phyloP scores from a whole-genome alignment of 2,888 invertebrate species.

The Hymenopus coronatus region DNA sequence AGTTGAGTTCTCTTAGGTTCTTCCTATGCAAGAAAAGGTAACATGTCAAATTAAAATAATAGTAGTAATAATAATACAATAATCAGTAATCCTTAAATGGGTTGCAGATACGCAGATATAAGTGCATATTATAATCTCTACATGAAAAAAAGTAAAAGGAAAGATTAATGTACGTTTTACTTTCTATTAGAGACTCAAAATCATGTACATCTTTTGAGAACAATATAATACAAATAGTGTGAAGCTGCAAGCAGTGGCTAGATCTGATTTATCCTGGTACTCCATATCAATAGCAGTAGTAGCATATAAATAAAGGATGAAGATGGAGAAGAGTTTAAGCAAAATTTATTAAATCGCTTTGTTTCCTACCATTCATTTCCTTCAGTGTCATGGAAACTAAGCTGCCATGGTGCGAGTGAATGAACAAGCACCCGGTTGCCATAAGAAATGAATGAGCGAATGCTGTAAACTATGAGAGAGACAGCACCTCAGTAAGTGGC shows the following conservation, averaged over 20 bases:
- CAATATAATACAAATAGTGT: neutral
- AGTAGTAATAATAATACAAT: no score
- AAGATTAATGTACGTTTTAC: neutral
- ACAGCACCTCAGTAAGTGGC: constrained; percentile 21
- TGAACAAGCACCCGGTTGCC: constrained; percentile 22
- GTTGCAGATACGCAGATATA: no score
- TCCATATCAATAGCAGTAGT: neutral
- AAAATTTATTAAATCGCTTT: constrained; percentile 17
- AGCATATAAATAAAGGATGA: neutral
- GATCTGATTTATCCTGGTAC: neutral
- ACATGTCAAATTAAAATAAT: no score
- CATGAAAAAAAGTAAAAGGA: neutral
- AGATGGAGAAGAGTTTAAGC: neutral
- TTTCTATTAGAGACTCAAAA: neutral
- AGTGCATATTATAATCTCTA: no score
- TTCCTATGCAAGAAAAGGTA: no score
- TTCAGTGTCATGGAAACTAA: constrained; percentile 35
- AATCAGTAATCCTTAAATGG: no score
- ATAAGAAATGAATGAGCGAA: constrained; percentile 14
- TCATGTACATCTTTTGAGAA: neutral
- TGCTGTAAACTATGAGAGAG: constrained; percentile 20
- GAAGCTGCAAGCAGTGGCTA: neutral
- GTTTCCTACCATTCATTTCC: constrained; percentile 33
- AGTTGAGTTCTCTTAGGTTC: no score
- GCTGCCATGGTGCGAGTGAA: constrained; percentile 32